Base-by-base conservation (phyloP, 2,797 vertebrate genomes). In the Pristis pectinata region DNA sequence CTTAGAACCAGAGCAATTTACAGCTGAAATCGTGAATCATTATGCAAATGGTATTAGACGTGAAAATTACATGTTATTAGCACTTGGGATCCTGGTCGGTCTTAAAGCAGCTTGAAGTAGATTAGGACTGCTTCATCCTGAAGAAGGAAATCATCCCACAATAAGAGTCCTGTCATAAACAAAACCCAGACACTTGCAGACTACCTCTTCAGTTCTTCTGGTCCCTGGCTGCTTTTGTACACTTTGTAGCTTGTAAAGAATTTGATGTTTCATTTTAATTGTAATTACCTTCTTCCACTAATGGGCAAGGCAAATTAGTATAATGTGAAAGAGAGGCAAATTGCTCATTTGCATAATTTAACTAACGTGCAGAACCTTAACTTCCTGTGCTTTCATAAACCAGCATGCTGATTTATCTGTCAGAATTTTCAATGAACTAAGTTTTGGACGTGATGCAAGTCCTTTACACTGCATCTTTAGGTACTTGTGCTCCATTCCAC, bases 61-160 rank as follows among this genome's bases (percentile, higher is more conserved):
- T 79, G 77, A 41, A 79, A 79, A 79, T 79, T 79, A 79, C 77
- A 79, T 79, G 77, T 41, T 79, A 79, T 79, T 79, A 79, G n/a
- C n/a, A 17, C 37, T 79, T 79, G 77, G n/a, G 2, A 41, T 79
- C 79, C 7, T 41, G 77, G n/a, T 19, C n/a, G 15, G 74, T 79
- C n/a, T 79, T 41, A 41, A 79, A 79, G 13, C 77, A 41, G 77
- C 37, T 3, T 37, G 15, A 41, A 79, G 77, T 79, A 79, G n/a
- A 79, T 79, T 79, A 41, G n/a, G 77, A 79, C 77, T 79, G n/a
- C 37, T 41, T 79, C 37, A 79, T 41, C 37, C n/a, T 79, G 6
- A 79, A 79, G 13, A 79, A 79, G 76, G 19, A 72, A 79, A 79
- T 41, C 77, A 79, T 41, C n/a, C 13, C n/a, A 79, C 37, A 79